These are phyloP conservation scores for Bellardia pandia DNA, from an alignment of 2,888 invertebrate genomes.

Conservation along the genomic window DNA sequence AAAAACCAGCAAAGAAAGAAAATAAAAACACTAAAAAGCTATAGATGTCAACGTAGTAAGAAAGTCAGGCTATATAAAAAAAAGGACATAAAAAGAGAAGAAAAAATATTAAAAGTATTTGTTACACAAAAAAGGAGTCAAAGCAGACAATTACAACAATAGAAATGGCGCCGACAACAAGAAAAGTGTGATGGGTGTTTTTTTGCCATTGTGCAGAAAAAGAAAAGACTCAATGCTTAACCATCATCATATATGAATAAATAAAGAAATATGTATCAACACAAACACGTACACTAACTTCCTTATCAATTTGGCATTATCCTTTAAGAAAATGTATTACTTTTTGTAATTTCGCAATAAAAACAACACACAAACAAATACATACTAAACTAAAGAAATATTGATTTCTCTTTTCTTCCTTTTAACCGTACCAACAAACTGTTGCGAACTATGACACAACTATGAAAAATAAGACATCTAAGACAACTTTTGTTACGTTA, in stretches of 20 bases:
- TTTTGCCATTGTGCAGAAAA: constrained; percentile 1
- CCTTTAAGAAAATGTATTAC: constrained; percentile 36
- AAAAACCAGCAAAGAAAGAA: constrained; percentile 8
- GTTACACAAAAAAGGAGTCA: constrained; percentile 49
- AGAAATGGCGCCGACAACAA: constrained; percentile 60
- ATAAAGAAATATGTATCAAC: no score
- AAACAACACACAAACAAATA: background rate
- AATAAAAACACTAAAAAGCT: constrained; percentile 3
- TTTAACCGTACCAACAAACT: constrained; percentile 36
- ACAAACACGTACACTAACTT: constrained; percentile 31
- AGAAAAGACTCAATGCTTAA: constrained; percentile 7
- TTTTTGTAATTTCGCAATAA: constrained; percentile 20
- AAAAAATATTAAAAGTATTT: constrained; percentile 31
- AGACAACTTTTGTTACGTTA: background rate
- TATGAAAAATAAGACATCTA: background rate
- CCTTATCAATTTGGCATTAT: constrained; percentile 46
- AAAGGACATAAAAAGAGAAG: constrained; percentile 1
- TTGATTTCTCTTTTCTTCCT: constrained; percentile 39
- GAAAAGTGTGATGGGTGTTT: constrained; percentile 21
- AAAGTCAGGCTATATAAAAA: constrained; percentile 4
- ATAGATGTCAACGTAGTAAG: constrained; percentile 18
- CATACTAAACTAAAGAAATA: constrained; percentile 15
- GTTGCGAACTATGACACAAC: constrained; percentile 40
- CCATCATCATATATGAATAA: background rate
- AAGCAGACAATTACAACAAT: constrained; percentile 51